Evolutionary conservation across 1,140 invertebrate species (phyloP).

Genomic region (Hycleus phaleratus): DNA sequence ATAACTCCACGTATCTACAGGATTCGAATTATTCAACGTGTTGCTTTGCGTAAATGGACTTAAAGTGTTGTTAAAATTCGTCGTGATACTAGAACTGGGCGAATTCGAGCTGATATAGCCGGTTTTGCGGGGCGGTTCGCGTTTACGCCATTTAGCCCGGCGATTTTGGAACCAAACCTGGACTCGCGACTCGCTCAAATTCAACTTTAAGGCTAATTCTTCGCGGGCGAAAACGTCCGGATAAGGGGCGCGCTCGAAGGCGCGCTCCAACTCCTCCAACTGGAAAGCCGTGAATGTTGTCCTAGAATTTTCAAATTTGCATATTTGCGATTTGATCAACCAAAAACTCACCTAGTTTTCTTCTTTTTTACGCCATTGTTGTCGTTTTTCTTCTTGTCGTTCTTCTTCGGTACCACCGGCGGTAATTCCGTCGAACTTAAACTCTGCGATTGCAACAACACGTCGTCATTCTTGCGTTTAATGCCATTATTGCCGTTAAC

Average conservation of each 20-base stretch:
- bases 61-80: slow-evolving; percentile 54
- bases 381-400: slow-evolving; percentile 74
- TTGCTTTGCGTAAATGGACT: slow-evolving; percentile 61
- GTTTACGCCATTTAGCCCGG: slow-evolving; percentile 95
- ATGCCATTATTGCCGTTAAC: slow-evolving; percentile 42
- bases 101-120: slow-evolving; percentile 43
- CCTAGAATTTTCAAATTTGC: slow-evolving; percentile 46
- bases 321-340: background rate
- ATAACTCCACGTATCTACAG: slow-evolving; percentile 68
- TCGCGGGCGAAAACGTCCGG: slow-evolving; percentile 95
- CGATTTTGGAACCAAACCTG: slow-evolving; percentile 95
- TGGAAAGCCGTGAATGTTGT: slow-evolving; percentile 96
- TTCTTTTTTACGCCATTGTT: slow-evolving; percentile 88
- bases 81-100: slow-evolving; percentile 49
- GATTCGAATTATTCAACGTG: slow-evolving; percentile 51
- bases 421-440: slow-evolving; percentile 33
- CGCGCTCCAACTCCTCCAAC: slow-evolving; percentile 86
- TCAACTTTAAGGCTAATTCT: slow-evolving; percentile 83
- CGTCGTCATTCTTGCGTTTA: slow-evolving; percentile 47
- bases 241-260: slow-evolving; percentile 91
- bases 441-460: slow-evolving; percentile 43
- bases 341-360: slow-evolving; percentile 70
- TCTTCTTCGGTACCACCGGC: slow-evolving; percentile 51
- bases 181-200: slow-evolving; percentile 86
- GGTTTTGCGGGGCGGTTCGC: slow-evolving; percentile 92